Evolutionary conservation across 2,888 invertebrate species (phyloP).

Genomic region (Spialia ferax): DNA sequence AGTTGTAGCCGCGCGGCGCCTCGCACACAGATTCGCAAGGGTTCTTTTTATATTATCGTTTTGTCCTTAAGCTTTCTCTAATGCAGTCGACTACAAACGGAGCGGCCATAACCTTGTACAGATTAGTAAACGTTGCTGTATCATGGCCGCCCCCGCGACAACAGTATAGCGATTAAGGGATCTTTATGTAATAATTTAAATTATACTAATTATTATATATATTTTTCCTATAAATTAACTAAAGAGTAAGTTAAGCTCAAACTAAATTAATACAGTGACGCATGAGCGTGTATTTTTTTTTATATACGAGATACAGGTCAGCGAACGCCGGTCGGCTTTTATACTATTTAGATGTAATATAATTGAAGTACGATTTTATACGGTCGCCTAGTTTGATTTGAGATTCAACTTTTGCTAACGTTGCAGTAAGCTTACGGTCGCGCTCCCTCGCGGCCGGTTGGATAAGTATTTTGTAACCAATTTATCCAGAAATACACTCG

Average conservation of each 20-base stretch:
- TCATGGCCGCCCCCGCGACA: slow-evolving; percentile 49
- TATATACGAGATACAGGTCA: slow-evolving; percentile 58
- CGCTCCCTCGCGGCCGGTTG: slow-evolving; percentile 63
- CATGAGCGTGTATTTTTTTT: slow-evolving; percentile 59
- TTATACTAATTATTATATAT: slow-evolving; percentile 83
- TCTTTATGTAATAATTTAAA: slow-evolving; percentile 83
- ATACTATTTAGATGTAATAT: slow-evolving; percentile 75
- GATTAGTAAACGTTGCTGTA: slow-evolving; percentile 55
- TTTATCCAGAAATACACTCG: slow-evolving; percentile 86
- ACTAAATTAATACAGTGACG: slow-evolving; percentile 68
- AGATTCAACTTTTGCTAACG: slow-evolving; percentile 61
- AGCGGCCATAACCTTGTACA: slow-evolving; percentile 57
- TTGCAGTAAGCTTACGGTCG: slow-evolving; percentile 62
- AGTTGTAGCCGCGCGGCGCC: slow-evolving; percentile 41
- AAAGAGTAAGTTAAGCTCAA: slow-evolving; percentile 85
- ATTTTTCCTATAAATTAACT: slow-evolving; percentile 78
- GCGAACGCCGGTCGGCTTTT: slow-evolving; percentile 76
- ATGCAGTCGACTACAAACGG: slow-evolving; percentile 54
- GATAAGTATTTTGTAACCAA: slow-evolving; percentile 85
- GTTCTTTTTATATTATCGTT: slow-evolving; percentile 67
- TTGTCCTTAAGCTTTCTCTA: slow-evolving; percentile 64
- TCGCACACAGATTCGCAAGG: slow-evolving; percentile 51
- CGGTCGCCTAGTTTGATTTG: slow-evolving; percentile 70
- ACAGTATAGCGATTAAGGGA: slow-evolving; percentile 68
- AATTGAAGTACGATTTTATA: slow-evolving; percentile 74